Conservation (phyloP, 2,113 vertebrate genomes). For the Forbesichthys papilliferus region DNA sequence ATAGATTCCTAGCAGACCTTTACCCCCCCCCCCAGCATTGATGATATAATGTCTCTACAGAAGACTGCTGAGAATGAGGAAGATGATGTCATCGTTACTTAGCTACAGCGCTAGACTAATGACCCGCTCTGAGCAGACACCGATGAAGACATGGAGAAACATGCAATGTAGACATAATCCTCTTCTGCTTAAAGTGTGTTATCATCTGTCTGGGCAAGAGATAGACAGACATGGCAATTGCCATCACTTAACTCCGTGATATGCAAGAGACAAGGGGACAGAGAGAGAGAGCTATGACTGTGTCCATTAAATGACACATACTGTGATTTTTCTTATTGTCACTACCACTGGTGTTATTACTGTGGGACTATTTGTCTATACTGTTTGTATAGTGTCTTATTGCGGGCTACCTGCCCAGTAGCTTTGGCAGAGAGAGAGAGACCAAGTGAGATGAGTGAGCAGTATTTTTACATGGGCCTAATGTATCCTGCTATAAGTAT, state of each 20-base stretch:
- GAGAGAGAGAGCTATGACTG: no score
- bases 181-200: background rate
- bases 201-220: background rate
- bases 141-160: background rate
- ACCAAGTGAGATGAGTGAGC: background rate
- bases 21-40: constrained; percentile 1
- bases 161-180: background rate
- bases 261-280: no score
- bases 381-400: no score
- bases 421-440: background rate
- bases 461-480: background rate
- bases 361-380: no score
- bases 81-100: constrained; percentile 23
- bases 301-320: no score
- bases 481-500: background rate
- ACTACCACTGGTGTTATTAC: no score
- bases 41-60: constrained; percentile 28
- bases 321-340: no score
- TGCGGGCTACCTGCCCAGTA: no score
- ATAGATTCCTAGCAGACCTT: background rate
- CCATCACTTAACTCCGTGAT: no score
- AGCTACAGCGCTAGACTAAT: background rate
- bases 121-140: background rate
- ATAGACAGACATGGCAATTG: background rate
- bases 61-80: constrained; percentile 2